Evolutionary conservation across 2,888 invertebrate species (phyloP).

Genomic region (Dasysyrphus tricinctus): DNA sequence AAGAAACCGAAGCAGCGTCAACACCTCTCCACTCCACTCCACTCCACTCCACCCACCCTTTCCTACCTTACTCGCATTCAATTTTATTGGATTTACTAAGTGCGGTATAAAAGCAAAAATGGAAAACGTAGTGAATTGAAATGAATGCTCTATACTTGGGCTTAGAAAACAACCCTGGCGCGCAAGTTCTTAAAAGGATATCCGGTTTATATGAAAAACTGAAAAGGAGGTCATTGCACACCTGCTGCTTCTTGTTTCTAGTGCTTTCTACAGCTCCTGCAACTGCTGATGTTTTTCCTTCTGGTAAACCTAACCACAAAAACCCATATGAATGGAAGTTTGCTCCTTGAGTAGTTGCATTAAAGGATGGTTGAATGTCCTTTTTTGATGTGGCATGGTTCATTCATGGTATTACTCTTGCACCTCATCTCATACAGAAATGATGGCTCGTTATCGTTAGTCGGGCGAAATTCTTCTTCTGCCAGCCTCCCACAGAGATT

Average conservation of each 20-base stretch:
- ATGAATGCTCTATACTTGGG: constrained; percentile 63
- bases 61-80: constrained; percentile 54
- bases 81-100: constrained; percentile 75
- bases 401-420: constrained; percentile 22
- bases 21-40: no score
- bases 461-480: constrained; percentile 11
- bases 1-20: not conserved
- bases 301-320: constrained; percentile 47
- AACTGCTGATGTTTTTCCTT: constrained; percentile 21
- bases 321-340: constrained; percentile 60
- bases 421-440: constrained; percentile 55
- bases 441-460: constrained; percentile 65
- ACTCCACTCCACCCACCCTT: not conserved
- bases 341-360: constrained; percentile 65
- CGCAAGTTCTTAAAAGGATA: constrained; percentile 70
- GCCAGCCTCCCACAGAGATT: constrained; percentile 34
- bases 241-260: constrained; percentile 57
- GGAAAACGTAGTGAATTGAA: constrained; percentile 67
- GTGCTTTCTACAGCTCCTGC: constrained; percentile 1
- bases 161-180: constrained; percentile 40
- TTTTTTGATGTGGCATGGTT: constrained; percentile 38
- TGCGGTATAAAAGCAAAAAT: constrained; percentile 69
- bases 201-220: constrained; percentile 51
- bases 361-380: constrained; percentile 65
- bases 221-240: constrained; percentile 71